A percentile compares a stretch with the other conserved stretches of the same genome.
phyloP scores from a whole-genome alignment of 1,140 invertebrate genomes.

The Drosophila biarmipes region DNA sequence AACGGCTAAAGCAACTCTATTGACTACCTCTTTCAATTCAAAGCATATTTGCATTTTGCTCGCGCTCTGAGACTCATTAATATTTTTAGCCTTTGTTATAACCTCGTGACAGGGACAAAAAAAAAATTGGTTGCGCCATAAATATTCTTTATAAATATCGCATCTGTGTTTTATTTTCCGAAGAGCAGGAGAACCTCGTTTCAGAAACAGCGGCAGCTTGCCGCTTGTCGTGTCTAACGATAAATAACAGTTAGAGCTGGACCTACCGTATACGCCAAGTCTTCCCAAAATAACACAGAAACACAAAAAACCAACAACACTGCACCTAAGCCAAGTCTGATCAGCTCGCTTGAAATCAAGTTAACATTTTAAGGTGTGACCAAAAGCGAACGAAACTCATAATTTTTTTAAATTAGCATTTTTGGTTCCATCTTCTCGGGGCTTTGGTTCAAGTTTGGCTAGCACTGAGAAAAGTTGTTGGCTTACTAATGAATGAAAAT shows the following conservation, averaged over 20 bases:
- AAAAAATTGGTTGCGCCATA: conserved; percentile 54
- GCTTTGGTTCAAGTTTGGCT: conserved; percentile 17
- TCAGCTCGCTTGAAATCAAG: conserved; percentile 39
- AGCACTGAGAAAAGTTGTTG: conserved; percentile 3
- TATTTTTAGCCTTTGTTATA: conserved; percentile 23
- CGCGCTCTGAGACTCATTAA: conserved; percentile 10
- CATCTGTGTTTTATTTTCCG: conserved; percentile 27
- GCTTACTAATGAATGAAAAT: too few relatives aligned
- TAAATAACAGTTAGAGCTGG: conserved; percentile 81
- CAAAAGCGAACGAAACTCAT: conserved; percentile 83
- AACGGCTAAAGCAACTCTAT: conserved; percentile 8
- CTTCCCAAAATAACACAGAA: conserved; percentile 21
- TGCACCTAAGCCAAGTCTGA: conserved; percentile 11
- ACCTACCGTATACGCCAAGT: conserved; percentile 74
- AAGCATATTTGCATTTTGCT: conserved; percentile 20
- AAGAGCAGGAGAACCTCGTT: conserved; percentile 3
- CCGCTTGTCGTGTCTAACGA: conserved; percentile 80
- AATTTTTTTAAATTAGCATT: conserved; percentile 84
- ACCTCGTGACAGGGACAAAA: conserved; percentile 30
- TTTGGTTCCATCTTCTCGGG: conserved; percentile 43
- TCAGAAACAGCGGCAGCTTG: conserved; percentile 60
- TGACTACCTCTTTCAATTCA: conserved; percentile 9
- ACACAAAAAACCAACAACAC: conserved; percentile 13
- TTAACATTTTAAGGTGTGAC: conserved; percentile 81
- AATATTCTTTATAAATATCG: conserved; percentile 78